These are phyloP conservation scores for Morpho helenor DNA, from an alignment of 2,888 invertebrate genomes.

Conservation along the genomic window DNA sequence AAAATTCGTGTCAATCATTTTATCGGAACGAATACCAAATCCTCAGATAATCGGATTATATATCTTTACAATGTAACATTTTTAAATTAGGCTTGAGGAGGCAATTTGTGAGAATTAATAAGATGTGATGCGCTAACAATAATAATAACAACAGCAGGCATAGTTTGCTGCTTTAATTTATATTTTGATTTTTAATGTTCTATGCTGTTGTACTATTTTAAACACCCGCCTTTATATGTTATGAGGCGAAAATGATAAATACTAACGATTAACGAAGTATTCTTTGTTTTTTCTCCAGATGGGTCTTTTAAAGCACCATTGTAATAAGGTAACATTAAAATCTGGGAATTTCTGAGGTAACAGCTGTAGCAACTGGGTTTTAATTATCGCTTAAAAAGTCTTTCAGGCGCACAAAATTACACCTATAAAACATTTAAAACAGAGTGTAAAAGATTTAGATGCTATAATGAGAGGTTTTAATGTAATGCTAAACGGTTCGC, in stretches of 20 bases:
- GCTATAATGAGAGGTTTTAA: conserved; percentile 10
- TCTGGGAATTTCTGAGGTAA: conserved; percentile 62
- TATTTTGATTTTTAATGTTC: not conserved
- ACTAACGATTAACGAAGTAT: not conserved
- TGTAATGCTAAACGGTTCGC: not conserved
- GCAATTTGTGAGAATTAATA: too few species aligned
- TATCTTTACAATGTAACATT: too few species aligned
- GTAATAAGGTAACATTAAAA: conserved; percentile 36
- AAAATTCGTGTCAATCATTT: conserved; percentile 76
- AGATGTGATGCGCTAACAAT: too few species aligned
- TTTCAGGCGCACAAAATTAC: conserved; percentile 66
- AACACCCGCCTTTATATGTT: not conserved
- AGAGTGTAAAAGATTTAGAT: conserved; percentile 31
- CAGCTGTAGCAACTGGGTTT: conserved; percentile 65
- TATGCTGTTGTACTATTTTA: not conserved
- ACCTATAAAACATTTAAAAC: conserved; percentile 59
- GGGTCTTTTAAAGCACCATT: conserved; percentile 6
- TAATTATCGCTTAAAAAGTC: conserved; percentile 74
- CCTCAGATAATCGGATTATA: not conserved
- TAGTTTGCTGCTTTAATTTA: not conserved
- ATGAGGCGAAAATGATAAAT: too few species aligned
- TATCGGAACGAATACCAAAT: conserved; percentile 60
- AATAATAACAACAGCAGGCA: too few species aligned
- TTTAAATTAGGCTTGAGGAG: too few species aligned
- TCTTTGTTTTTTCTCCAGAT: not conserved